phyloP scores from a whole-genome alignment of 2,888 invertebrate genomes.

The Uropetala carovei region DNA sequence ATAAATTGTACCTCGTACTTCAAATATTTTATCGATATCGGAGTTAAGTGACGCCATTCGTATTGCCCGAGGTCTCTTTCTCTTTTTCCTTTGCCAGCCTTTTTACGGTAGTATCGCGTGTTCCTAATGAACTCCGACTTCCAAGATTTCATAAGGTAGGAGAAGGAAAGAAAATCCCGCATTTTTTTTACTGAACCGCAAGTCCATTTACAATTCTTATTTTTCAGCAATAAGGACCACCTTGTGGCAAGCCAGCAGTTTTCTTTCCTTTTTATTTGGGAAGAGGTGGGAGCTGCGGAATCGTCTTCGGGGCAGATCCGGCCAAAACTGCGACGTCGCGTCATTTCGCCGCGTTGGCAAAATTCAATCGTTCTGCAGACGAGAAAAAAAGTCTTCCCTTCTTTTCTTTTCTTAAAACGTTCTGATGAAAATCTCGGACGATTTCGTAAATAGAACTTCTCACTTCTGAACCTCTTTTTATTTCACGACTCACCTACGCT shows the following conservation, averaged over 20 bases:
- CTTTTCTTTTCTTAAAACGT: background rate
- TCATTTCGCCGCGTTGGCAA: background rate
- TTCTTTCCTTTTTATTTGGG: background rate
- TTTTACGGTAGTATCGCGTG: slow-evolving; percentile 21
- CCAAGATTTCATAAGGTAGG: background rate
- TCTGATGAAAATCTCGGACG: too few species aligned
- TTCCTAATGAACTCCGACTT: slow-evolving; percentile 1
- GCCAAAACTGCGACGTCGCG: background rate
- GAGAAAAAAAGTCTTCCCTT: background rate
- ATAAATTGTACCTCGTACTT: background rate
- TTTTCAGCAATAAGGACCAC: background rate
- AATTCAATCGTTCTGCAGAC: background rate
- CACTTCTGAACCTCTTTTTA: too few species aligned
- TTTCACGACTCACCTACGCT: too few species aligned
- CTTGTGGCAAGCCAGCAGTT: background rate
- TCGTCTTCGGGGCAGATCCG: background rate
- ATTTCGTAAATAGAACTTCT: too few species aligned
- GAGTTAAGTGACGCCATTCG: background rate
- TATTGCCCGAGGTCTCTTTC: background rate
- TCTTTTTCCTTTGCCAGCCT: background rate
- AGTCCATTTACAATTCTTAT: slow-evolving; percentile 11
- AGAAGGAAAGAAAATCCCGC: background rate
- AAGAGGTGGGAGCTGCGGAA: background rate
- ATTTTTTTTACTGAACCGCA: background rate
- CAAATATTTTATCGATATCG: background rate